Evolutionary conservation across 1,140 invertebrate genomes (phyloP).

Genomic region (Zaprionus gabonicus): DNA sequence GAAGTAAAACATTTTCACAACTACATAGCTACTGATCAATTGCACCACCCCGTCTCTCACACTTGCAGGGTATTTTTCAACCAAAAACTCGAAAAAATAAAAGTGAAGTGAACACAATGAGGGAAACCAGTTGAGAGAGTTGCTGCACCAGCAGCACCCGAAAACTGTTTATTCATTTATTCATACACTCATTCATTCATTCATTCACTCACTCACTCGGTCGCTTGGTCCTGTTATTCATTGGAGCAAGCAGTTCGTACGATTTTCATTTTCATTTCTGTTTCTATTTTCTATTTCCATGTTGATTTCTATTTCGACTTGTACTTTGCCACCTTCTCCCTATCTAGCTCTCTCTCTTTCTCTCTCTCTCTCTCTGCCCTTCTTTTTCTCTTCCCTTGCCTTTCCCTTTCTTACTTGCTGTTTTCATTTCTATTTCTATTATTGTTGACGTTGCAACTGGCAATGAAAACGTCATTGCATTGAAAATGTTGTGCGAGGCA

Average conservation of each 20-base stretch:
- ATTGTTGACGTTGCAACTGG: constrained; percentile 81
- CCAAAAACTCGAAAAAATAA: background rate
- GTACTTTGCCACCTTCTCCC: background rate
- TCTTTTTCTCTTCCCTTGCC: background rate
- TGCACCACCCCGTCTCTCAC: background rate
- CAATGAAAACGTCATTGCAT: constrained; percentile 80
- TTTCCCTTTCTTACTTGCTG: constrained; percentile 28
- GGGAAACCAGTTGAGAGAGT: background rate
- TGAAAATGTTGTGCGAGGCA: constrained; percentile 76
- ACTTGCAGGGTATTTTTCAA: constrained; percentile 14
- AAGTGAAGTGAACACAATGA: constrained; percentile 27
- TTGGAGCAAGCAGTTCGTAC: constrained; percentile 41
- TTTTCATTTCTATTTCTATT: constrained; percentile 44
- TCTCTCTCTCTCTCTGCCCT: background rate
- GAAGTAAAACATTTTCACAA: background rate
- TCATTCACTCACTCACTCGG: constrained; percentile 26
- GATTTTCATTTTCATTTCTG: constrained; percentile 34
- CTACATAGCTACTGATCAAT: background rate
- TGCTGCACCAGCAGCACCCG: background rate
- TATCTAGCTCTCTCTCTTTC: background rate
- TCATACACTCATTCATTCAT: constrained; percentile 36
- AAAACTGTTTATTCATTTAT: constrained; percentile 29
- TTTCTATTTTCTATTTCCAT: constrained; percentile 37
- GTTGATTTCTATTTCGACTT: constrained; percentile 38
- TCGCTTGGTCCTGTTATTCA: constrained; percentile 41